phyloP scores from a whole-genome alignment of 2,888 invertebrate species.

The Meloe dianella region DNA sequence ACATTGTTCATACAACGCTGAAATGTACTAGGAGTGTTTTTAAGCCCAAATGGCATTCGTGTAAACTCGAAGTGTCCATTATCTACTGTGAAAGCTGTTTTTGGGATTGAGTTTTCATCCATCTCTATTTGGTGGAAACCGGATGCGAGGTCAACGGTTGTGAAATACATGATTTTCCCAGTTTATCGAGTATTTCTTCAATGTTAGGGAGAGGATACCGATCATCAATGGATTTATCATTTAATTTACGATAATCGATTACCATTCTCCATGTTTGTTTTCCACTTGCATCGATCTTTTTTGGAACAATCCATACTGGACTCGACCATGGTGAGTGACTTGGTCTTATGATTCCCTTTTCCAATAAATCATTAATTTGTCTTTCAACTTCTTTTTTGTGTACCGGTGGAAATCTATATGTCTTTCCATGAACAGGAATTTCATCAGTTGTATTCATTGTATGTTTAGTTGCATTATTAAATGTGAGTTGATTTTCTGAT shows the following conservation, averaged over 20 bases:
- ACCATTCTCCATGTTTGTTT: not conserved
- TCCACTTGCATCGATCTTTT: not conserved
- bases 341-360: slow-evolving; percentile 33
- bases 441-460: slow-evolving; percentile 25
- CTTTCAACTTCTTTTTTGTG: slow-evolving; percentile 39
- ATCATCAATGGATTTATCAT: not conserved
- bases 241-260: not conserved
- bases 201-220: not conserved
- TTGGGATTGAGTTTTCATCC: not conserved
- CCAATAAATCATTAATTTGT: slow-evolving; percentile 32
- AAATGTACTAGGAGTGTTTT: not conserved
- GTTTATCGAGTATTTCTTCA: not conserved
- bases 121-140: not conserved
- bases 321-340: slow-evolving; percentile 29
- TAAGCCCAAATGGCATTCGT: not conserved
- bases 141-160: not conserved
- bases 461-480: slow-evolving; percentile 39
- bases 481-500: slow-evolving; percentile 17
- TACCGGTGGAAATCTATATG: slow-evolving; percentile 40
- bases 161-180: not conserved
- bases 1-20: not conserved
- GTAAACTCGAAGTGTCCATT: not conserved
- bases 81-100: not conserved
- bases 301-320: slow-evolving; percentile 36
- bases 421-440: slow-evolving; percentile 35